Conservation (phyloP, 2,113 vertebrate genomes). For the Haemorhous mexicanus region DNA sequence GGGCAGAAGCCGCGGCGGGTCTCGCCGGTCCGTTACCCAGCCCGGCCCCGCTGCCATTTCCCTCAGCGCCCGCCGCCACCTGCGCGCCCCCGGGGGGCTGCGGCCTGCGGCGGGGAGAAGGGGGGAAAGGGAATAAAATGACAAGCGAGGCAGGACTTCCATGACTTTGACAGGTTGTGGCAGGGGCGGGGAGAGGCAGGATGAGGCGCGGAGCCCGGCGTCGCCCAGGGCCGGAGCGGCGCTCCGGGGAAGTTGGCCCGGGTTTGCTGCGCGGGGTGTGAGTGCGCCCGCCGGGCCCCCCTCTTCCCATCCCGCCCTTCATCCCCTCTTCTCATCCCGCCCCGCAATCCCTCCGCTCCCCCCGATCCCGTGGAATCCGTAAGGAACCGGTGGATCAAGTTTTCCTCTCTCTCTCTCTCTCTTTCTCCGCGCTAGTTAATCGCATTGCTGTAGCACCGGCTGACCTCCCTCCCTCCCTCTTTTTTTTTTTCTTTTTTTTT, state of each 20-base stretch:
- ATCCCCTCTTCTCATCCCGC: neutral
- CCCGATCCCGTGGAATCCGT: conserved; percentile 75
- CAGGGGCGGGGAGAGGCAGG: conserved; percentile 39
- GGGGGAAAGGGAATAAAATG: neutral
- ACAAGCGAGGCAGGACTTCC: conserved; percentile 44
- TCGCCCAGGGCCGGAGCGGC: conserved; percentile 66
- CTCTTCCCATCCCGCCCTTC: neutral
- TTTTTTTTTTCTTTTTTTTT: neutral
- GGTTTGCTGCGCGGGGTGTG: conserved; percentile 68
- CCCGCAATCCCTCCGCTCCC: conserved; percentile 16
- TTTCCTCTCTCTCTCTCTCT: conserved; percentile 71
- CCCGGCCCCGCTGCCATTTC: conserved; percentile 49
- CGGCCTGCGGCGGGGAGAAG: neutral
- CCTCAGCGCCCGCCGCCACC: conserved; percentile 41
- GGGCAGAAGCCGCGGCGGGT: neutral
- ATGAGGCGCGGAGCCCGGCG: conserved; percentile 42
- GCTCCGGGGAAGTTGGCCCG: conserved; percentile 73
- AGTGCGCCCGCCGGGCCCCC: conserved; percentile 5
- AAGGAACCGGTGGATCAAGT: conserved; percentile 99
- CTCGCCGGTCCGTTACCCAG: conserved; percentile 9
- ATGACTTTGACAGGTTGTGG: conserved; percentile 72
- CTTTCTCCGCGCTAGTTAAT: conserved; percentile 76
- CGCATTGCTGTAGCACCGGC: conserved; percentile 77
- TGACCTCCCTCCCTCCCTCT: conserved; percentile 43
- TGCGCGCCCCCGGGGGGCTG: conserved; percentile 46